Conservation (phyloP, 1,140 invertebrate genomes). For the Micrasema longulum region DNA sequence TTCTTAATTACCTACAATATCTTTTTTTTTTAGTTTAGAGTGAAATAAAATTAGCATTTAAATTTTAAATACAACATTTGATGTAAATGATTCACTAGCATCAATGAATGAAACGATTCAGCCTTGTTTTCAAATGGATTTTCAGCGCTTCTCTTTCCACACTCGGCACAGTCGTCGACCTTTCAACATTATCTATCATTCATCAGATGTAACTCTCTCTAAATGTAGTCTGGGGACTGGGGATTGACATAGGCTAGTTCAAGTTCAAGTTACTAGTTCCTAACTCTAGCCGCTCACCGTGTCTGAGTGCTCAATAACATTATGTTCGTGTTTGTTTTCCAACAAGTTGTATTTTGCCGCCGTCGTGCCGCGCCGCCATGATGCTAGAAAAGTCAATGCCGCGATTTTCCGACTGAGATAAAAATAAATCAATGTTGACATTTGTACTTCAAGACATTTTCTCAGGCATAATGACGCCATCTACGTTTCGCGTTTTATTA, state of each 20-base stretch:
- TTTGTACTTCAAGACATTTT: too few relatives aligned
- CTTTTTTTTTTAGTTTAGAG: too few relatives aligned
- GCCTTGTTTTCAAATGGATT: background rate
- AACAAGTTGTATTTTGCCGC: constrained; percentile 12
- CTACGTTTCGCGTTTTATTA: too few relatives aligned
- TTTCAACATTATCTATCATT: constrained; percentile 12
- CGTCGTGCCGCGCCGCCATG: background rate
- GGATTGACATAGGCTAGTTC: too few relatives aligned
- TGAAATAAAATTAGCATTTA: too few relatives aligned
- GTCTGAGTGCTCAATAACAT: background rate
- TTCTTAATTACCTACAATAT: too few relatives aligned
- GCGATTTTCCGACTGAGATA: background rate
- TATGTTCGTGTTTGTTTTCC: constrained; percentile 21
- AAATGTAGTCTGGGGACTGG: background rate
- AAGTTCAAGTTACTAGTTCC: too few relatives aligned
- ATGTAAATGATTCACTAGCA: too few relatives aligned
- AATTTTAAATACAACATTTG: too few relatives aligned
- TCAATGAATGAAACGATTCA: too few relatives aligned
- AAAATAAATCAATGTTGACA: too few relatives aligned
- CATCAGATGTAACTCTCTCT: background rate
- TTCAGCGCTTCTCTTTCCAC: background rate
- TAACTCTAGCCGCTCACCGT: background rate
- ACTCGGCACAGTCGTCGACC: background rate
- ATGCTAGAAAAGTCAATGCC: background rate
- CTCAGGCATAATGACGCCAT: too few relatives aligned